Evolutionary conservation across 2,888 invertebrate species (phyloP).

Genomic region (Ophioninae sp.): DNA sequence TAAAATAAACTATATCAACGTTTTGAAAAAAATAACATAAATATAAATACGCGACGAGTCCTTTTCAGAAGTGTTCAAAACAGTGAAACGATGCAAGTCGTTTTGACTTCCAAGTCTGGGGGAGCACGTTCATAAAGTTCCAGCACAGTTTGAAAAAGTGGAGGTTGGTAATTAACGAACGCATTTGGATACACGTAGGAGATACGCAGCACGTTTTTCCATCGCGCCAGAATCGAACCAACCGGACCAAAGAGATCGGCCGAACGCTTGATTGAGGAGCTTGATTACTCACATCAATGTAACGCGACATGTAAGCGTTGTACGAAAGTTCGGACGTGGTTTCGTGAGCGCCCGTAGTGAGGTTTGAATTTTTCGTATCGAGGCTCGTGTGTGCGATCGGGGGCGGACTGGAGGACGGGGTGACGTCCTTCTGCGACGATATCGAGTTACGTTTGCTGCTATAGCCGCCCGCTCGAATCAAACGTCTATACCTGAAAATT

Average conservation of each 20-base stretch:
- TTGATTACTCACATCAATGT: constrained; percentile 71
- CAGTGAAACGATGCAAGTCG: too few relatives aligned
- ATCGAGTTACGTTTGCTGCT: constrained; percentile 71
- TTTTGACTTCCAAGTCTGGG: too few relatives aligned
- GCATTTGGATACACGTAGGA: neutral
- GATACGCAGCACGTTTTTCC: neutral
- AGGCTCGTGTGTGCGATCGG: constrained; percentile 61
- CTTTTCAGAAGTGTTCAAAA: too few relatives aligned
- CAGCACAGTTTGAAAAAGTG: neutral
- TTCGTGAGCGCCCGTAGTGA: constrained; percentile 67
- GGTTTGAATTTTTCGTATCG: constrained; percentile 72
- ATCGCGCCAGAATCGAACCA: neutral
- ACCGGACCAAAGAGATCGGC: neutral
- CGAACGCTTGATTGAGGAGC: neutral
- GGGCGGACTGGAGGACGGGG: constrained; percentile 64
- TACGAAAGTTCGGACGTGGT: constrained; percentile 73
- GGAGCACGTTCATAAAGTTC: too few relatives aligned
- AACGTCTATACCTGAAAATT: constrained; percentile 82
- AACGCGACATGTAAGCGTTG: constrained; percentile 76
- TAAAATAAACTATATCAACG: too few relatives aligned
- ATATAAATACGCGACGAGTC: too few relatives aligned
- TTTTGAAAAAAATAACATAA: too few relatives aligned
- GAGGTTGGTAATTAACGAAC: neutral
- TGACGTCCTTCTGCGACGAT: constrained; percentile 70
- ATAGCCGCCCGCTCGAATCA: constrained; percentile 81